Base-by-base conservation (phyloP, 2,888 invertebrate genomes). In the Agonopterix heracliana region DNA sequence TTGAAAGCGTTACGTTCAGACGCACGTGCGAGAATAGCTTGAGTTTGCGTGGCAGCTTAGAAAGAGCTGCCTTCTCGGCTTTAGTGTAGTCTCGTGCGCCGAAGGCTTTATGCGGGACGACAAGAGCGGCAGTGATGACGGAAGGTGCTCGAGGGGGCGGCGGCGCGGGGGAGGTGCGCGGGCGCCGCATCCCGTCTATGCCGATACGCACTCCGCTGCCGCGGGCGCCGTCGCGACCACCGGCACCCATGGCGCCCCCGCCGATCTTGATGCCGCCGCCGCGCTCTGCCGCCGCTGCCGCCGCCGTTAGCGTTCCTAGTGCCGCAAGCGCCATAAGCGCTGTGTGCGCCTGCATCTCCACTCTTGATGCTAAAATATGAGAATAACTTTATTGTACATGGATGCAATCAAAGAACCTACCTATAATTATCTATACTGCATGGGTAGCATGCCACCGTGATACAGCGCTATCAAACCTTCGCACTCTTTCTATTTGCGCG, bases 81-180 rank as follows among this genome's bases (percentile, higher is more conserved):
- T 92, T 92, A 50, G 90, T 91, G 77, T 93, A 94, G 70, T 93
- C 93, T 51, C 94, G 89, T 52, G 91, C 90, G 57, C 93, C 93
- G 74, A 95, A 95, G 57, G 92, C 91, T 70, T 93, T 94, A 71
- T 93, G 92, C 9, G 95, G 95, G 62, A 95, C 92, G 58, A 95
- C 92, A 73, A 95, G 90, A 43, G 94, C 95, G 60, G 94, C 92
- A 74, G 85, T 84, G 69, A 88, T 84, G 68, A 92, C 87, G 44
- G 91, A 84, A 50, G 87, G 88, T 38, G 76, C 74, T 46, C 86
- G 83, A 5, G 87, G 87, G 41, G 81, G 78, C 12, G 83, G 80
- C 47, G 87, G 85, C 47, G 83, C 83, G 53, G 87, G 82, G 1
- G 87, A 86, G 13, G 86, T 83, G 59, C 86, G 83, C 59, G 78